A percentile compares a stretch with the other conserved stretches of the same genome.
phyloP scores from a whole-genome alignment of 2,797 vertebrate genomes.

The Phoeniculus purpureus region DNA sequence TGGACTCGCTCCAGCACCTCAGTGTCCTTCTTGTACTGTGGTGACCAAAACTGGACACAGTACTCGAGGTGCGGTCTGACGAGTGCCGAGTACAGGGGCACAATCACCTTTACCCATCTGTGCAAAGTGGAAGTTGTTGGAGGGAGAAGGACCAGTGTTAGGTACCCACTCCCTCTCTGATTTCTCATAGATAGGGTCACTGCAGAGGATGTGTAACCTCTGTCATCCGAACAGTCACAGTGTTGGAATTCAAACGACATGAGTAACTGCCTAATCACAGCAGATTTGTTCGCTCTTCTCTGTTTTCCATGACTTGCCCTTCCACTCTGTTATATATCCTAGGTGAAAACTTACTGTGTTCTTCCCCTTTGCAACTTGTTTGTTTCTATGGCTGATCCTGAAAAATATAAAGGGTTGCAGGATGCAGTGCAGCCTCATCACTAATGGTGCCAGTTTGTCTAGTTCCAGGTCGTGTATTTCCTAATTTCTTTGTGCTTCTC shows the following conservation, averaged over 20 bases:
- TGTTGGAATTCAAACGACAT: neutral
- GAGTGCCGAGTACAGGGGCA: too few species aligned
- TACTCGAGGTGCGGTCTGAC: too few species aligned
- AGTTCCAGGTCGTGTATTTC: neutral
- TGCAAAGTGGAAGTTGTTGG: neutral
- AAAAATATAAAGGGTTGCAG: neutral
- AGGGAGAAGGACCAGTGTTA: neutral
- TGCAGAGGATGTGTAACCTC: neutral
- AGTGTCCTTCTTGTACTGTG: too few species aligned
- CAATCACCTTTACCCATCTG: too few species aligned
- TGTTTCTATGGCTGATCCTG: neutral
- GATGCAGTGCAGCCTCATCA: slow-evolving; percentile 12
- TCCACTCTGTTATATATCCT: neutral
- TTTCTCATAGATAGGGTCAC: neutral
- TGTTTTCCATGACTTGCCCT: neutral
- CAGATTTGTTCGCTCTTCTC: slow-evolving; percentile 1
- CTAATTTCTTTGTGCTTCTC: slow-evolving; percentile 4
- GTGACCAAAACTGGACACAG: too few species aligned
- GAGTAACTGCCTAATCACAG: neutral
- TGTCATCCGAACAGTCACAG: neutral
- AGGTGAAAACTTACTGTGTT: neutral
- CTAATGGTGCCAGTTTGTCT: neutral
- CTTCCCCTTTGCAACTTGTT: neutral
- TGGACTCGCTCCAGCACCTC: too few species aligned
- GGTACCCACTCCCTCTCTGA: neutral